phyloP scores from a whole-genome alignment of 1,140 invertebrate species.

The Archivesica marissinica region DNA sequence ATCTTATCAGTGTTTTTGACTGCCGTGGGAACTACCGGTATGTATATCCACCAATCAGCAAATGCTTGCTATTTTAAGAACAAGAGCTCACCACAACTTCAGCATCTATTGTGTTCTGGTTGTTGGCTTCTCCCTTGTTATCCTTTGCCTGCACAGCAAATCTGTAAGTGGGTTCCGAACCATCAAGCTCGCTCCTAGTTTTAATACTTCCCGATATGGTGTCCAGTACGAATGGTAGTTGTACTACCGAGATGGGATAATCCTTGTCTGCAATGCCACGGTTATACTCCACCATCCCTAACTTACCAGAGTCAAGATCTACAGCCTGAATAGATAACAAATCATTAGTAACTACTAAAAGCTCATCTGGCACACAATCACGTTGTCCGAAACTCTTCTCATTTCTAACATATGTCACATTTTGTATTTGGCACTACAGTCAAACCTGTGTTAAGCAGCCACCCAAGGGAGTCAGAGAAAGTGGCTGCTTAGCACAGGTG shows the following conservation, averaged over 20 bases:
- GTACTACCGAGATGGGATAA: neutral
- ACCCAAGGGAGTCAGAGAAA: too few relatives aligned
- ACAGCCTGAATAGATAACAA: constrained; percentile 26
- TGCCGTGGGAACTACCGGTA: too few relatives aligned
- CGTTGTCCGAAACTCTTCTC: too few relatives aligned
- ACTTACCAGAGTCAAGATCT: constrained; percentile 45
- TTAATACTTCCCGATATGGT: neutral
- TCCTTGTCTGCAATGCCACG: constrained; percentile 35
- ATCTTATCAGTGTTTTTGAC: too few relatives aligned
- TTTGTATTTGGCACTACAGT: too few relatives aligned
- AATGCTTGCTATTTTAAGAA: too few relatives aligned
- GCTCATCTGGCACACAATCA: too few relatives aligned
- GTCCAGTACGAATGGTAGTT: constrained; percentile 28
- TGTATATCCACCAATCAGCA: too few relatives aligned
- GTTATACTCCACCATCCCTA: constrained; percentile 32
- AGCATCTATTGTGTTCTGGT: constrained; percentile 48
- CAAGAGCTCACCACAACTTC: constrained; percentile 55
- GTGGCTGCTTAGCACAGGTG: too few relatives aligned
- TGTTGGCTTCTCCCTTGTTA: constrained; percentile 32
- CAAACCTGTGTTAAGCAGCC: too few relatives aligned
- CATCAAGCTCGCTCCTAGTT: neutral
- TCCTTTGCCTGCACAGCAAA: constrained; percentile 53
- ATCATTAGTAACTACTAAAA: too few relatives aligned
- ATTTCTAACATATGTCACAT: too few relatives aligned
- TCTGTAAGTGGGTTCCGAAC: constrained; percentile 1